A percentile compares a stretch with the other conserved stretches of the same genome.
Conservation (phyloP, 2,888 invertebrate genomes). For the Eilema caniola region DNA sequence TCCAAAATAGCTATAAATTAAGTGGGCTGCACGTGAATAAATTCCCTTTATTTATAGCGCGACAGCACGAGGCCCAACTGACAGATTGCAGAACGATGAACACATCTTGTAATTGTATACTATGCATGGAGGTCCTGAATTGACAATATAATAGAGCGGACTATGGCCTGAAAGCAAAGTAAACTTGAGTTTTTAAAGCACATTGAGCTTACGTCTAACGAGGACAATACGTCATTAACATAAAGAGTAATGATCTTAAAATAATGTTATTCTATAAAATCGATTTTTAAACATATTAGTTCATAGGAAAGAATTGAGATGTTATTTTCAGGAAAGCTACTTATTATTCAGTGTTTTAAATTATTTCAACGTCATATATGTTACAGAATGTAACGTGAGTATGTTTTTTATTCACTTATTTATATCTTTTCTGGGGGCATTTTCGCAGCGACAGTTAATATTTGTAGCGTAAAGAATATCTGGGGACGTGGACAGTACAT, state of each 20-base stretch:
- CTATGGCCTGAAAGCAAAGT: constrained; percentile 41
- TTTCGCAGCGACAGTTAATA: constrained; percentile 53
- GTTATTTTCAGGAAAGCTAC: not conserved
- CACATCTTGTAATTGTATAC: constrained; percentile 83
- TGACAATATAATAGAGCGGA: constrained; percentile 80
- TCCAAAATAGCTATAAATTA: constrained; percentile 82
- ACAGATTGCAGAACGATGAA: constrained; percentile 82
- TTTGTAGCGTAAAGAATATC: constrained; percentile 52
- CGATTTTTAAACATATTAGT: not conserved
- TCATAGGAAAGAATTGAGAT: not conserved
- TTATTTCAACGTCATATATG: constrained; percentile 16
- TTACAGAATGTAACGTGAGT: constrained; percentile 35
- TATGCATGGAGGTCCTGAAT: constrained; percentile 71
- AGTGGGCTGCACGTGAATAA: constrained; percentile 71
- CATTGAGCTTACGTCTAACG: constrained; percentile 28
- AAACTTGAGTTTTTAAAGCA: constrained; percentile 28
- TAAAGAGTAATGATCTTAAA: not conserved
- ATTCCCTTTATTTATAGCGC: constrained; percentile 76
- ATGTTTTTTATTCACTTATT: constrained; percentile 48
- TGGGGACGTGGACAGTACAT: constrained; percentile 44
- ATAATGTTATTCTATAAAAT: not conserved
- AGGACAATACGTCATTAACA: constrained; percentile 16
- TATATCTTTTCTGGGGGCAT: constrained; percentile 46
- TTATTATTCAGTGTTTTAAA: not conserved
- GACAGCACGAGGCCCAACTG: constrained; percentile 60